Conservation (phyloP, 2,113 vertebrate genomes). For the Brachyhypopomus occidentalis region DNA sequence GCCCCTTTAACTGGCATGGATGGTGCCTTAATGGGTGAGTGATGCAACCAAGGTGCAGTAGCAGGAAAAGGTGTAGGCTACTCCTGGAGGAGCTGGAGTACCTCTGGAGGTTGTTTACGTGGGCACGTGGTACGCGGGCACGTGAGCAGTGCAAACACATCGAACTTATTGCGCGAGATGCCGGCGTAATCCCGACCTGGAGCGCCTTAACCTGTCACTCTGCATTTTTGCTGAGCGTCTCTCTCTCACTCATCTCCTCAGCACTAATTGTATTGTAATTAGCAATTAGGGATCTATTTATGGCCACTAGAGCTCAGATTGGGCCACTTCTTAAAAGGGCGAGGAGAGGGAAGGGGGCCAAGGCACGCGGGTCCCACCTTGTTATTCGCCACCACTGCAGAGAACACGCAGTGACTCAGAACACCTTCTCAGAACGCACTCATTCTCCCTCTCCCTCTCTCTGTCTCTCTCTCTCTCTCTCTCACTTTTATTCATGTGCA, state of each 20-base stretch:
- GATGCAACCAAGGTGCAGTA: neutral
- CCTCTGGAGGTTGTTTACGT: neutral
- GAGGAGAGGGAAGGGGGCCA: constrained; percentile 29
- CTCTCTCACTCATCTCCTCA: constrained; percentile 72
- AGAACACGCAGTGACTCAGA: neutral
- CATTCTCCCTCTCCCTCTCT: neutral
- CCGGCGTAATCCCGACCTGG: constrained; percentile 67
- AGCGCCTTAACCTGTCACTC: constrained; percentile 71
- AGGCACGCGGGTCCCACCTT: neutral
- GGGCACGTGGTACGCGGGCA: too few species aligned
- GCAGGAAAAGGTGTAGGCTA: neutral
- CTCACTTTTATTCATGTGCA: constrained; percentile 35
- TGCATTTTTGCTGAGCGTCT: constrained; percentile 75
- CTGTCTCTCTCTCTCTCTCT: neutral
- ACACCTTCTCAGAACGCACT: too few species aligned
- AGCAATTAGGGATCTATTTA: constrained; percentile 77
- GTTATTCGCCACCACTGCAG: too few species aligned
- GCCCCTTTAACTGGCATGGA: neutral
- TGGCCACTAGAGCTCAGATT: constrained; percentile 71
- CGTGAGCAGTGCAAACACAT: too few species aligned
- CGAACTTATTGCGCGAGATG: constrained; percentile 43
- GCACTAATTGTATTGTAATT: constrained; percentile 78
- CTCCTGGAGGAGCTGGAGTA: neutral
- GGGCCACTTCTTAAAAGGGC: constrained; percentile 69
- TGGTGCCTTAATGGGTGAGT: neutral